Percentiles rank a stretch among this genome's conserved stretches.
Evolutionary conservation across 1,140 invertebrate species (phyloP).

Genomic region (Trypoxylus dichotomus): DNA sequence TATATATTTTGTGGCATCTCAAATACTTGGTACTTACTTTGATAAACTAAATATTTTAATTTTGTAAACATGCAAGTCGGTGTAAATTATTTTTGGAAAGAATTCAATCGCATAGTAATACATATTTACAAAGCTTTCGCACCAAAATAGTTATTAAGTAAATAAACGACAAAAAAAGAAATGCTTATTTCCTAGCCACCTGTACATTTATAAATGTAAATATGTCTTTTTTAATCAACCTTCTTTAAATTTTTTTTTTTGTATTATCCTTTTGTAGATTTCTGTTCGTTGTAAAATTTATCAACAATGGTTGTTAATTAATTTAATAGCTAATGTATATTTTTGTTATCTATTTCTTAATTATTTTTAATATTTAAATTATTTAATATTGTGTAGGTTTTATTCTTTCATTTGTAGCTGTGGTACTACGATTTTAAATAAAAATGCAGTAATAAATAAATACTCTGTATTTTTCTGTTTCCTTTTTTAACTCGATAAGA

Average conservation of each 20-base stretch:
- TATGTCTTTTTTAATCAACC: constrained; percentile 30
- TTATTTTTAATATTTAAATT: constrained; percentile 29
- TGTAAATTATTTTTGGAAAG: constrained; percentile 21
- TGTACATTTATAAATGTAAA: constrained; percentile 48
- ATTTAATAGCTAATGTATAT: constrained; percentile 23
- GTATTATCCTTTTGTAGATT: background rate
- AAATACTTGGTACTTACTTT: constrained; percentile 9
- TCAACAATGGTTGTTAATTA: constrained; percentile 11
- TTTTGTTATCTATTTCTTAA: constrained; percentile 24
- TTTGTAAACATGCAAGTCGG: background rate
- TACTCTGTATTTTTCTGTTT: background rate
- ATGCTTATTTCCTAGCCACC: constrained; percentile 35
- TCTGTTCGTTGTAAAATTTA: background rate
- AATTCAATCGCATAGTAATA: background rate
- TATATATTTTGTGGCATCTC: constrained; percentile 19
- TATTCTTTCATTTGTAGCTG: constrained; percentile 44
- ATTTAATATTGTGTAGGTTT: constrained; percentile 9
- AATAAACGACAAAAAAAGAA: background rate
- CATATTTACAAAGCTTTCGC: background rate
- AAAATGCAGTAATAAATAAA: constrained; percentile 19
- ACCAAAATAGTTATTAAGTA: constrained; percentile 4
- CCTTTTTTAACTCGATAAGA: no score
- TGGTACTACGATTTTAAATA: constrained; percentile 45
- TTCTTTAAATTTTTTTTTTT: background rate
- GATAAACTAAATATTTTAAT: constrained; percentile 8